A percentile compares a stretch with the other conserved stretches of the same genome.
These are phyloP conservation scores for Saturnia pavonia DNA, from an alignment of 2,888 invertebrate species.

Conservation along the genomic window DNA sequence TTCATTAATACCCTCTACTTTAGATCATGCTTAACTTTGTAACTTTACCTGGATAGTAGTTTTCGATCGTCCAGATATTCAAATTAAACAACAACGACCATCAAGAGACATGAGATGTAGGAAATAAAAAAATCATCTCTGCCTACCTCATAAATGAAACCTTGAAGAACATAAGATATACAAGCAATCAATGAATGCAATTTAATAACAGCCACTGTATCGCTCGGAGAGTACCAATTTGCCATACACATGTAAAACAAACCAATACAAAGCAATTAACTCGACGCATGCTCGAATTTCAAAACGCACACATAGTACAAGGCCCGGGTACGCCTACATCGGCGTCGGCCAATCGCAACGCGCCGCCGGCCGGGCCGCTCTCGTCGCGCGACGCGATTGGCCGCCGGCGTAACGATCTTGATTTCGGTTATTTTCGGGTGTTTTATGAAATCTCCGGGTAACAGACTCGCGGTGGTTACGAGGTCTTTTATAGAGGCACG, in stretches of 20 bases:
- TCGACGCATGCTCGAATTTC: slow-evolving; percentile 20
- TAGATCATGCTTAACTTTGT: no score
- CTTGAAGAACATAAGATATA: not conserved
- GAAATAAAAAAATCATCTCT: not conserved
- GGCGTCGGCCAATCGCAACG: slow-evolving; percentile 60
- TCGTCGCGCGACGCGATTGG: slow-evolving; percentile 67
- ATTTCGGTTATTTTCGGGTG: slow-evolving; percentile 73
- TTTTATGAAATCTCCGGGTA: slow-evolving; percentile 66
- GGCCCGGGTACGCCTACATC: slow-evolving; percentile 19
- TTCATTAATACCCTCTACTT: no score
- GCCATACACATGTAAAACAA: slow-evolving; percentile 13
- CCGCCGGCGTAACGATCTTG: slow-evolving; percentile 64
- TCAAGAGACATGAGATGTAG: no score
- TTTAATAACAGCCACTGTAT: slow-evolving; percentile 12
- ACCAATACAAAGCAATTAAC: slow-evolving; percentile 13
- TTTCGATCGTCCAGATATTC: no score
- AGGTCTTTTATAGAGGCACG: slow-evolving; percentile 64
- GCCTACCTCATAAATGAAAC: not conserved
- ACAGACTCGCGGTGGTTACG: slow-evolving; percentile 12
- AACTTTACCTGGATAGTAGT: no score
- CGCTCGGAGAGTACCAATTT: slow-evolving; percentile 7
- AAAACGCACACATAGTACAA: slow-evolving; percentile 10
- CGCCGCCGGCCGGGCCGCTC: slow-evolving; percentile 53
- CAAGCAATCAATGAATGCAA: not conserved
- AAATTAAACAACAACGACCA: no score